Percentiles rank a stretch among this genome's conserved stretches.
Evolutionary conservation across 2,113 vertebrate species (phyloP).

Genomic region (Petaurus breviceps): DNA sequence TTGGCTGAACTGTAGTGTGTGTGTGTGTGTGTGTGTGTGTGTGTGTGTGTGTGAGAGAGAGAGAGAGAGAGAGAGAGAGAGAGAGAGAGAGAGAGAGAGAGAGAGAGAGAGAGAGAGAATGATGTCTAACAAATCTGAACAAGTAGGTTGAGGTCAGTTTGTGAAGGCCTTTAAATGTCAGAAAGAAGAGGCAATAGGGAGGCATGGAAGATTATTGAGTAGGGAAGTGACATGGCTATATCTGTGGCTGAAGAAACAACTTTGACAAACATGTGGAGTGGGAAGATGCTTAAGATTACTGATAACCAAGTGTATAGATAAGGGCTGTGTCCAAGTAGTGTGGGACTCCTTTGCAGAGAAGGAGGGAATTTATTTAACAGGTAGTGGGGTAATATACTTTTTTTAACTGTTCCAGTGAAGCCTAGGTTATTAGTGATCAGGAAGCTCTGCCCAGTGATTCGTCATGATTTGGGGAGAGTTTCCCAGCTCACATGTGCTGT

Average conservation of each 20-base stretch:
- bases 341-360: neutral
- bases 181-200: neutral
- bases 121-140: neutral
- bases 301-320: neutral
- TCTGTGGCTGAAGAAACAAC: neutral
- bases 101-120: neutral
- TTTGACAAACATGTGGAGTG: neutral
- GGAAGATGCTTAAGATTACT: neutral
- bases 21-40: too few relatives aligned
- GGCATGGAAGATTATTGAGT: neutral
- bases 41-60: neutral
- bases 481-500: neutral
- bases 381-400: neutral
- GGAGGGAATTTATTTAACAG: neutral
- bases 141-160: neutral
- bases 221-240: neutral
- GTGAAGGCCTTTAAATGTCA: neutral
- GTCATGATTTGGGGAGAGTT: neutral
- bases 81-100: too few relatives aligned
- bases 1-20: neutral
- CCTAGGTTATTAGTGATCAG: slow-evolving; percentile 28
- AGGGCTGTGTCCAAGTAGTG: neutral
- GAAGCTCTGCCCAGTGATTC: slow-evolving; percentile 15
- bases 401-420: slow-evolving; percentile 25
- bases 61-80: too few relatives aligned